A percentile compares a stretch with the other conserved stretches of the same genome.
Conservation (phyloP, 2,113 vertebrate species). For the Nymphicus hollandicus region DNA sequence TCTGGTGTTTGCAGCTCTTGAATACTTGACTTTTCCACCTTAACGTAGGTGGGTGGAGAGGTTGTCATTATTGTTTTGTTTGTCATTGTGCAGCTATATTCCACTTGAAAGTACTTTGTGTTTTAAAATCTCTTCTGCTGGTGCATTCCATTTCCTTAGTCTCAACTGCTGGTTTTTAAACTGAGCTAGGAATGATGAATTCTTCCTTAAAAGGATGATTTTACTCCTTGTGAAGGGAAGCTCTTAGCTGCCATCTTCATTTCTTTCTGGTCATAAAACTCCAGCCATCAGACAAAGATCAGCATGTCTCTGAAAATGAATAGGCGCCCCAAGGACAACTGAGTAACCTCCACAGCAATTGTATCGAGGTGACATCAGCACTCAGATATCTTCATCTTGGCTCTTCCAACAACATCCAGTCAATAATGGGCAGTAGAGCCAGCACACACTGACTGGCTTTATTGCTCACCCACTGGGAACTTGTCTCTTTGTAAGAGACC, state of each 20-base stretch:
- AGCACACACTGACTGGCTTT: neutral
- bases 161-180: neutral
- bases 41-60: neutral
- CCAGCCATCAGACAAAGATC: neutral
- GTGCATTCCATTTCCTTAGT: neutral
- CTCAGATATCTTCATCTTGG: conserved; percentile 9
- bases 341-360: neutral
- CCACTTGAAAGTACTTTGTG: neutral
- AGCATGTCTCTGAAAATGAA: neutral
- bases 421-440: neutral
- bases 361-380: conserved; percentile 5
- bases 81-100: neutral
- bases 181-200: neutral
- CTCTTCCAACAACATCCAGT: neutral
- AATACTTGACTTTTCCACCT: conserved; percentile 1
- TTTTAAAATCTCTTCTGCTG: neutral
- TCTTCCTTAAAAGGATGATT: neutral
- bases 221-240: neutral
- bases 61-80: neutral
- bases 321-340: neutral
- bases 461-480: neutral
- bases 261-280: neutral
- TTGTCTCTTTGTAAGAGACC: neutral
- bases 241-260: conserved; percentile 1
- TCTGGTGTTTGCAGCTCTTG: neutral